Evolutionary conservation across 2,113 vertebrate genomes (phyloP).

Genomic region (Aviceda subcristata): DNA sequence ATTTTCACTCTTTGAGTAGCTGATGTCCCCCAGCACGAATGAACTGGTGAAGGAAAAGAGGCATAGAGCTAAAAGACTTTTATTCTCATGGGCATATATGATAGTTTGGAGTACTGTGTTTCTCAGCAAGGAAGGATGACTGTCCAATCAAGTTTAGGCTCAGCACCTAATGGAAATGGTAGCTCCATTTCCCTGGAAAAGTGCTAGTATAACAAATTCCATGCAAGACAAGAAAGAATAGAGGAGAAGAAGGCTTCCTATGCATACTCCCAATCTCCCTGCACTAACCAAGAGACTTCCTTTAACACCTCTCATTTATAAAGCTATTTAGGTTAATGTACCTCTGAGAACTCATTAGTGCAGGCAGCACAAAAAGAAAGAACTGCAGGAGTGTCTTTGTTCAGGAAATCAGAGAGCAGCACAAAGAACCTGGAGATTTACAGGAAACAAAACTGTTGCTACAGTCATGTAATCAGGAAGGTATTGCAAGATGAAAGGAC

Average conservation of each 20-base stretch:
- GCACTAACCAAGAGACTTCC: not conserved
- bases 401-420: not conserved
- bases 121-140: not conserved
- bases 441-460: not conserved
- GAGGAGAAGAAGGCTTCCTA: not conserved
- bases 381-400: not conserved
- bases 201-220: not conserved
- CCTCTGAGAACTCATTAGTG: slow-evolving; percentile 24
- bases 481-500: not conserved
- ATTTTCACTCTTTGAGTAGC: not conserved
- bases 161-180: not conserved
- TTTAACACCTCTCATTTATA: not conserved
- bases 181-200: not conserved
- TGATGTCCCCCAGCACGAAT: not conserved
- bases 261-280: not conserved
- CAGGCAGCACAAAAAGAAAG: not conserved
- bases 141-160: not conserved
- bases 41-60: not conserved
- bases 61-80: not conserved
- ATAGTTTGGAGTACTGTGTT: not conserved
- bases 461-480: not conserved
- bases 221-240: not conserved
- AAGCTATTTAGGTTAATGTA: slow-evolving; percentile 25
- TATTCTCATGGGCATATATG: not conserved
- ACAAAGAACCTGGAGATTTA: slow-evolving; percentile 10